Conservation (phyloP, 2,113 vertebrate genomes). For the Sitta europaea region DNA sequence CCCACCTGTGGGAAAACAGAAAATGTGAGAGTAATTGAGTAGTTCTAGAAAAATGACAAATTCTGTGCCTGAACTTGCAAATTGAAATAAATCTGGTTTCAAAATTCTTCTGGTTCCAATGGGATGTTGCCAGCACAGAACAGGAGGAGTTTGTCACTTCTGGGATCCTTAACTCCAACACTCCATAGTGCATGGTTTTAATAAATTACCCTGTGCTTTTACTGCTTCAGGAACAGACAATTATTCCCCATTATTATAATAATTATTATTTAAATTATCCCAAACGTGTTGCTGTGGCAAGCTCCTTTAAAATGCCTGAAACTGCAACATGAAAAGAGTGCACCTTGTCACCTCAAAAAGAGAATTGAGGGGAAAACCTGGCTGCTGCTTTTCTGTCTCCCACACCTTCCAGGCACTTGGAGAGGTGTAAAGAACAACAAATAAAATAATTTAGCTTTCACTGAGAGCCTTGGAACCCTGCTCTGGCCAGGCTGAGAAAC, state of each 20-base stretch:
- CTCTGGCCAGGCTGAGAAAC: background rate
- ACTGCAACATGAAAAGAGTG: background rate
- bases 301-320: too few relatives aligned
- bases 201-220: background rate
- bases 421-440: background rate
- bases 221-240: background rate
- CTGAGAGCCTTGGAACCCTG: background rate
- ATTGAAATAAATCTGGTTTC: background rate
- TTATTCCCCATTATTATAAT: background rate
- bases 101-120: background rate
- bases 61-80: background rate
- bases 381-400: background rate
- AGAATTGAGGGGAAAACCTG: background rate
- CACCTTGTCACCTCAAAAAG: background rate
- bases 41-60: background rate
- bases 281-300: rapidly evolving
- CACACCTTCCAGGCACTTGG: background rate
- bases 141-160: background rate
- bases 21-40: background rate
- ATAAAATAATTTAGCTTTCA: background rate
- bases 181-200: background rate
- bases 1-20: background rate
- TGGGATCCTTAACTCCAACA: background rate
- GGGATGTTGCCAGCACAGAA: background rate
- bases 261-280: background rate